Evolutionary conservation across 2,888 invertebrate genomes (phyloP).

Genomic region (Amblyjoppa fuscipennis): DNA sequence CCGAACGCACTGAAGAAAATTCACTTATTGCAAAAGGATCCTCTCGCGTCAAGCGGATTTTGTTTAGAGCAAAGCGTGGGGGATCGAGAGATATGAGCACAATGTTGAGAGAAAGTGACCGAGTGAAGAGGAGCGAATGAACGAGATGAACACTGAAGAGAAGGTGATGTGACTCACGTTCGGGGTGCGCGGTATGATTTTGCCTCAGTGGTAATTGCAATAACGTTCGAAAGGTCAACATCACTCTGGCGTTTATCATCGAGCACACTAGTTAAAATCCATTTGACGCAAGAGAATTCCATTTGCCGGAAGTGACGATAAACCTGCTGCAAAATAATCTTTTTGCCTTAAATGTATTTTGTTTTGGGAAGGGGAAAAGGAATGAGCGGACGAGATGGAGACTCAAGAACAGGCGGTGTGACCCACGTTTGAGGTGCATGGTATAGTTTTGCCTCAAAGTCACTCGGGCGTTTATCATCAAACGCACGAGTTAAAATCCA

Average conservation of each 20-base stretch:
- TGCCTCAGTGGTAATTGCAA: not conserved
- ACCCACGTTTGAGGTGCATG: no score
- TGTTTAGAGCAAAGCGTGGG: not conserved
- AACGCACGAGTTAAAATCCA: no score
- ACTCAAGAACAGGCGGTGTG: not conserved
- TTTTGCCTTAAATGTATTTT: no score
- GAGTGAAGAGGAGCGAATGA: slow-evolving; percentile 43
- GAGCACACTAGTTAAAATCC: no score
- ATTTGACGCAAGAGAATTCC: no score
- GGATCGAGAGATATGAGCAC: not conserved
- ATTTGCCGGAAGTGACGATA: no score
- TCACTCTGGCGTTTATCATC: not conserved
- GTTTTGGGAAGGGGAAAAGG: no score
- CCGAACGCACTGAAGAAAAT: not conserved
- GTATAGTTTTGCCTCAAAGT: not conserved
- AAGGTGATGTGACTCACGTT: slow-evolving; percentile 25
- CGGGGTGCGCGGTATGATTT: not conserved
- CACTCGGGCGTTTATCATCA: no score
- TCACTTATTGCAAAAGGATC: no score
- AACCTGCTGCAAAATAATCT: no score
- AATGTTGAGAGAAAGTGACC: not conserved
- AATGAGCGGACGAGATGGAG: not conserved
- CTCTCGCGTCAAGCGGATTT: no score
- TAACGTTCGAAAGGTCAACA: slow-evolving; percentile 22
- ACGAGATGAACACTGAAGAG: slow-evolving; percentile 63